phyloP scores from a whole-genome alignment of 2,113 vertebrate species.

The Oreotrochilus melanogaster region DNA sequence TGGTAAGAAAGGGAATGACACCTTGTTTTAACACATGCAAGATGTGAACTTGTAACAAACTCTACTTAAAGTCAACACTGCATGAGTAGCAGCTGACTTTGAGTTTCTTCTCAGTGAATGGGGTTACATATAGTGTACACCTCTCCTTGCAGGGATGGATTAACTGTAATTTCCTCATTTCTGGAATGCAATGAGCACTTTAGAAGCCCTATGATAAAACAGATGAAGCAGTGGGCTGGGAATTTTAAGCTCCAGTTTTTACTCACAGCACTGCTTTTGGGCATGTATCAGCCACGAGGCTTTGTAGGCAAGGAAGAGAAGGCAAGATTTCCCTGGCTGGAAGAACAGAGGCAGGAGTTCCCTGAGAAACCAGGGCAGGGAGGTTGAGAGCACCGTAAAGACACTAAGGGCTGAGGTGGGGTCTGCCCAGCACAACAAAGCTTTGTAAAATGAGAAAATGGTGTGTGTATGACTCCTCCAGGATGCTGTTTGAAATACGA shows the following conservation, averaged over 20 bases:
- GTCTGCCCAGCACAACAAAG: neutral
- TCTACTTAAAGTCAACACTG: neutral
- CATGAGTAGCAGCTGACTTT: neutral
- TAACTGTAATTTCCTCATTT: neutral
- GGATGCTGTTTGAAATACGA: neutral
- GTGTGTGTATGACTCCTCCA: neutral
- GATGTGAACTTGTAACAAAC: neutral
- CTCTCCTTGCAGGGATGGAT: neutral
- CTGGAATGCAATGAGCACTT: neutral
- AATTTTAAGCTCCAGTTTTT: neutral
- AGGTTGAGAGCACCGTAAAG: neutral
- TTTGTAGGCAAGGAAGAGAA: neutral
- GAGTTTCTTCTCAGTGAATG: neutral
- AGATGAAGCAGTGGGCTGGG: neutral
- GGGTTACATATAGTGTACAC: neutral
- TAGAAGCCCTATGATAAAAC: neutral
- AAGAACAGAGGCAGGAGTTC: neutral
- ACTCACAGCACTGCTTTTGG: neutral
- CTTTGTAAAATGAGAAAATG: neutral
- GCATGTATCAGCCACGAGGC: accelerated
- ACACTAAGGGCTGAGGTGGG: neutral
- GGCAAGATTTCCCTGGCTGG: neutral
- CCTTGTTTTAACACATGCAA: neutral
- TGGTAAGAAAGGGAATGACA: neutral
- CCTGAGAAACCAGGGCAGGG: neutral